A percentile compares a stretch with the other conserved stretches of the same genome.
Conservation (phyloP, 2,113 vertebrate species). For the Catharus fuscescens region DNA sequence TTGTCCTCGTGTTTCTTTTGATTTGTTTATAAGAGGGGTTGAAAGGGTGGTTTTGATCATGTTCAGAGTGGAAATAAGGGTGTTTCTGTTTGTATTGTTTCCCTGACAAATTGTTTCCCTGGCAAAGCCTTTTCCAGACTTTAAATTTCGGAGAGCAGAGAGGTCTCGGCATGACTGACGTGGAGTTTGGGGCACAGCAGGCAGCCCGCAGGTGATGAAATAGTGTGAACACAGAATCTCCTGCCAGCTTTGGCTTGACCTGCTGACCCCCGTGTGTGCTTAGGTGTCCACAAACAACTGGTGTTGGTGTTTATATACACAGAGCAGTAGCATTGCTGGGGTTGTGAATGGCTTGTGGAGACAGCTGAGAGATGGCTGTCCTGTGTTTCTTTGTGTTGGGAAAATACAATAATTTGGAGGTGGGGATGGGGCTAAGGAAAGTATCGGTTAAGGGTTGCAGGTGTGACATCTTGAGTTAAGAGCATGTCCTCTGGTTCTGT, state of each 20-base stretch:
- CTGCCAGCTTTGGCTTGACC: not conserved
- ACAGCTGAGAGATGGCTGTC: not conserved
- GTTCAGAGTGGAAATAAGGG: not conserved
- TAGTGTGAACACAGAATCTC: rapidly evolving
- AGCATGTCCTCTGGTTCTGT: not conserved
- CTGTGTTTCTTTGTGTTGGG: not conserved
- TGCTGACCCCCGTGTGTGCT: rapidly evolving
- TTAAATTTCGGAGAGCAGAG: rapidly evolving
- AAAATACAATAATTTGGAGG: not conserved
- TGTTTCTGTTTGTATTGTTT: not conserved
- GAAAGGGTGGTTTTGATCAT: not conserved
- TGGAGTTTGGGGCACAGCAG: not conserved
- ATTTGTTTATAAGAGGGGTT: not conserved
- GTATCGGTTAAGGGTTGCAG: not conserved
- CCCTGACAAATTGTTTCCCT: no score
- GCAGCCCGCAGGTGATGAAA: not conserved
- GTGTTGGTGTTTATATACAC: rapidly evolving
- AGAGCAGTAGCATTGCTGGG: rapidly evolving
- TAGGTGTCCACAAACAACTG: rapidly evolving
- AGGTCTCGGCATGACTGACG: rapidly evolving
- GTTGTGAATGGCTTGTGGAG: not conserved
- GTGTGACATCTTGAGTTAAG: not conserved
- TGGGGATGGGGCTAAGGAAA: rapidly evolving
- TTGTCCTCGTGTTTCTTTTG: not conserved
- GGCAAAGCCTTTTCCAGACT: not conserved